A percentile compares a stretch with the other conserved stretches of the same genome.
phyloP scores from a whole-genome alignment of 2,797 vertebrate species.

The Sebastes hubbsi region DNA sequence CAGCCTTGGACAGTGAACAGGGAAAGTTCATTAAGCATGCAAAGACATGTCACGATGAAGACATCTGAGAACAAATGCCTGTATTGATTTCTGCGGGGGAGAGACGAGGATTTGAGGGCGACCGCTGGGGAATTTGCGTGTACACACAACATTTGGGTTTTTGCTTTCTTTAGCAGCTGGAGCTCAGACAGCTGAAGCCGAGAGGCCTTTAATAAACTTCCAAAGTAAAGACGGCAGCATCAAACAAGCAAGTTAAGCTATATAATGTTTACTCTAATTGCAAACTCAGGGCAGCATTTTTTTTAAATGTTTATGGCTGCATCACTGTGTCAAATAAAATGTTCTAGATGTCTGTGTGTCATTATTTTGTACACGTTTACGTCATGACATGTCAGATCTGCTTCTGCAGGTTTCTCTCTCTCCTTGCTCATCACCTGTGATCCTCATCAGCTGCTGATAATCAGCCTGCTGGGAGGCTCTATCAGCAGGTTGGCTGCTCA shows the following conservation, averaged over 20 bases:
- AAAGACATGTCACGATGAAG: slow-evolving; percentile 65
- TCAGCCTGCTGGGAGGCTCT: no score
- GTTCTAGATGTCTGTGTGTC: not conserved
- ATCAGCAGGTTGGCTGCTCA: no score
- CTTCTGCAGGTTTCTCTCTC: no score
- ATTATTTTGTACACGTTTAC: not conserved
- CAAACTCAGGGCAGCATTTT: not conserved
- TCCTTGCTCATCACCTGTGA: no score
- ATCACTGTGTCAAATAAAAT: not conserved
- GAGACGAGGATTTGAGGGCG: not conserved
- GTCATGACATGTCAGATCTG: no score
- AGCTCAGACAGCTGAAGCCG: not conserved
- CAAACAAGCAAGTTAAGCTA: not conserved
- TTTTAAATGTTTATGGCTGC: not conserved
- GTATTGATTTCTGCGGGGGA: slow-evolving; percentile 50
- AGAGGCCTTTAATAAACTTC: slow-evolving; percentile 10
- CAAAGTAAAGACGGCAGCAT: not conserved
- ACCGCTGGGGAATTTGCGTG: slow-evolving; percentile 11
- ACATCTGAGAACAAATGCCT: slow-evolving; percentile 62
- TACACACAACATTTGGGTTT: slow-evolving; percentile 24
- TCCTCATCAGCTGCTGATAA: fast-evolving
- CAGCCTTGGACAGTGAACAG: slow-evolving; percentile 37
- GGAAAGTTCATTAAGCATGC: slow-evolving; percentile 66
- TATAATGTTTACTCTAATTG: not conserved
- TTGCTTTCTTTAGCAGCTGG: slow-evolving; percentile 8